Evolutionary conservation across 2,113 vertebrate species (phyloP), one percentile per base, ranked within the genome.

Genomic region (Mohoua ochrocephala): DNA sequence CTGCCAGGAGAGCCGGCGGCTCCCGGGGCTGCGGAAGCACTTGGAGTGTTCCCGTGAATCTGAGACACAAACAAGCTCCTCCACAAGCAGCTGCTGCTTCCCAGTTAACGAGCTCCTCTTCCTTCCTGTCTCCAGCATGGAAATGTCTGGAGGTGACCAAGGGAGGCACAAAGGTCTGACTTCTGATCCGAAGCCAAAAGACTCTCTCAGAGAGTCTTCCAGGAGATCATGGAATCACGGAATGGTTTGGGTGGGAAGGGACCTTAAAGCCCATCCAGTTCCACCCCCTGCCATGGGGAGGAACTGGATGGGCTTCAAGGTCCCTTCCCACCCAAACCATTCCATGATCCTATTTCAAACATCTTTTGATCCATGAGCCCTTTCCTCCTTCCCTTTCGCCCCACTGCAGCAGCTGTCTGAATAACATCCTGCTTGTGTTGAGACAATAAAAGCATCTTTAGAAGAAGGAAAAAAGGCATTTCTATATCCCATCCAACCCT

Each of bases 61-160:
- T 18, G 39, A 22, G 83, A 81, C 91, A 75, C 78, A 95, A 95
- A 70, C 64, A 69, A 63, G 16, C 76, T 81, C 73, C 68, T 54
- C 68, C 67, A 19, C 1, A 6, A 64, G 44, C 11, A 33, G 73
- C 79, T 50, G 54, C 76, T 77, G 83, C 80, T 50, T 39, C 88
- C 79, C 83, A 9, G 0, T 7, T 6, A 84, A 64, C 0, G 6
- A 91, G 83, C 68, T 59, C 44, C 77, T 8, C 56, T 92, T 95
- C 95, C 96, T 95, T 95, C 91, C 93, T 91, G 83, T 15, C 87
- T 60, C 83, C 91, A 63, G 50, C 18, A 15, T 91, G 89, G 59
- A 86, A 90, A 70, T 0, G 50, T 30, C 88, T 84, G 83, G 37
- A 44, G 80, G 73, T 77, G 80, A 68, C 35, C 35, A 13, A 24